Base-by-base conservation (phyloP, 2,113 vertebrate species). In the Bufo bufo region DNA sequence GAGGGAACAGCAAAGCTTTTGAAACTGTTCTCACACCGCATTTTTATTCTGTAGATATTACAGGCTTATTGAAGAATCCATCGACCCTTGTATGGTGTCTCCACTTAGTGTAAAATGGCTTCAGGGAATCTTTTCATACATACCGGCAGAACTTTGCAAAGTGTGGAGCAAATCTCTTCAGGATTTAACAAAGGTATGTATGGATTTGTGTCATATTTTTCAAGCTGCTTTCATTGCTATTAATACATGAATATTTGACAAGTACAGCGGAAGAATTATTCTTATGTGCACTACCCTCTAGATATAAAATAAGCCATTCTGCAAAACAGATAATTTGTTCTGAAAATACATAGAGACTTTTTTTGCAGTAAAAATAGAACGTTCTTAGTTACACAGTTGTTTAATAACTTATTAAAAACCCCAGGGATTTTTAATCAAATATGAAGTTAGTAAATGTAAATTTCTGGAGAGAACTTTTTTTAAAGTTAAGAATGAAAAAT, bases 41-140 rank as follows among this genome's bases (percentile, higher is more conserved):
- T 89, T 93, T 93, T 93, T 14, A 17, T 85, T 91, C 91, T 90
- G 83, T 92, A 96, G 95, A 71, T 93, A 86, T 89, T 0, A 19
- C 84, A n/a, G 54, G 20, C 71, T 91, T 17, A 33, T 89, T 81
- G 90, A 92, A 59, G 89, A 20, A 50, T 81, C 12, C 88, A 78
- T 88, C 3, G 7, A 82, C 81, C 88, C 87, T 65, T 79, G 0
- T 0, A 72, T 90, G 87, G 79, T 0, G 9, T 86, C 78, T 74
- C 89, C 1, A 0, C 49, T 89, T 61, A 0, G 0, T 43, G 0
- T 85, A 85, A 89, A 86, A 89, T 56, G 90, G 85, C 90, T 90
- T 43, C 3, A 0, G 82, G 13, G 77, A 89, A 74, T 69, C 13
- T 77, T 63, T 45, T 82, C 88, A 69, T 8, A 0, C 0, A 4